Conservation (phyloP, 2,797 vertebrate genomes). For the Aselliscus stoliczkanus region DNA sequence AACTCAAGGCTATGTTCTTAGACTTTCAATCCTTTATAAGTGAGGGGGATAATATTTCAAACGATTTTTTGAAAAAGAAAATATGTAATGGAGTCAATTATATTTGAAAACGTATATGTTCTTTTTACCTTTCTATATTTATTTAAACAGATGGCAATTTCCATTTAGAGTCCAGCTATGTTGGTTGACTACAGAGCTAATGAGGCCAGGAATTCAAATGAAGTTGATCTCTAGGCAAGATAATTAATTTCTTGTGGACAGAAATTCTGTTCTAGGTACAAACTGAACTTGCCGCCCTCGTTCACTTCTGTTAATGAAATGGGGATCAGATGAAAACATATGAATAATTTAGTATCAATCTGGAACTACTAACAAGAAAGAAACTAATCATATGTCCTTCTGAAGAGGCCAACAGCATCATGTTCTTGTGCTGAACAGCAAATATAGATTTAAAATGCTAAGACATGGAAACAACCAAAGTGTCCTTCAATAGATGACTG, state of each 20-base stretch:
- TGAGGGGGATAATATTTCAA: background rate
- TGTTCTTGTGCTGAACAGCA: background rate
- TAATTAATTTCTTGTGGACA: conserved; percentile 8
- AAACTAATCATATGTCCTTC: background rate
- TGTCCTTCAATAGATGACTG: too few species aligned
- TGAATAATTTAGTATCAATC: background rate
- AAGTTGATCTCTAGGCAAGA: background rate
- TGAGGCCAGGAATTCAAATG: background rate
- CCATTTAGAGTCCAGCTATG: conserved; percentile 3
- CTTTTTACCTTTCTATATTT: background rate
- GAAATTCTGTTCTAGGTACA: background rate
- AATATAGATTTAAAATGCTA: background rate
- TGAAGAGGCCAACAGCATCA: background rate
- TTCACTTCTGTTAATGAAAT: background rate
- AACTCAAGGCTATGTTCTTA: background rate
- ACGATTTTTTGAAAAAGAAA: conserved; percentile 34
- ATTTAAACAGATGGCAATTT: background rate
- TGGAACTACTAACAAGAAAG: background rate
- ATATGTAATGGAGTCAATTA: background rate
- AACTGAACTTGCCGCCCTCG: background rate
- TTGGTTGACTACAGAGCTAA: background rate
- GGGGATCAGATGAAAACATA: background rate
- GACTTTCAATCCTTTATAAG: background rate
- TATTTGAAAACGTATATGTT: background rate
- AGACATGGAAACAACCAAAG: too few species aligned